Conservation (phyloP, 1,140 invertebrate genomes). For the Venturia canescens region DNA sequence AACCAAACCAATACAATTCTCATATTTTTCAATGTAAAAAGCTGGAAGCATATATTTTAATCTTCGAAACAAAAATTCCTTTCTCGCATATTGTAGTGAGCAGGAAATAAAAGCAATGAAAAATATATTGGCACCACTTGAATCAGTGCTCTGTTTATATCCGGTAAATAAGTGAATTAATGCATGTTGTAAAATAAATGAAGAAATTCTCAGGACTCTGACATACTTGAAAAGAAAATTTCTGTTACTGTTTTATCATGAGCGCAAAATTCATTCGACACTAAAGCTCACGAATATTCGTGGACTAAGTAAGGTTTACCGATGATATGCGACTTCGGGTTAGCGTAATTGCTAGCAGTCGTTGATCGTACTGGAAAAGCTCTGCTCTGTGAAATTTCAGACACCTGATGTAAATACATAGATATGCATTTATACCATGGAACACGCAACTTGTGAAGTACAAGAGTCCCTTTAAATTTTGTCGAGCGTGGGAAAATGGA, state of each 20-base stretch:
- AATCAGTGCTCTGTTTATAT: no score
- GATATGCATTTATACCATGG: not conserved
- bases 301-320: not conserved
- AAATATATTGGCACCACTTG: no score
- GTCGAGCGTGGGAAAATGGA: not conserved
- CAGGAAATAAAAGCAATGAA: no score
- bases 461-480: not conserved
- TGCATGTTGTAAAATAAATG: no score
- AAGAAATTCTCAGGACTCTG: no score
- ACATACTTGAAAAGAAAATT: not conserved
- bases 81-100: no score
- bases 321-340: not conserved
- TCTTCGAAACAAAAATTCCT: no score
- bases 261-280: not conserved
- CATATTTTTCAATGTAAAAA: no score
- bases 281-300: not conserved
- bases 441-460: conserved; percentile 15
- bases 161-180: no score
- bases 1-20: no score
- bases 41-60: no score
- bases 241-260: not conserved
- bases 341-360: conserved; percentile 28
- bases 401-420: not conserved
- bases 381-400: not conserved
- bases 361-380: not conserved